These are phyloP conservation scores for Zaprionus kolodkinae DNA, from an alignment of 1,140 invertebrate species.

Conservation along the genomic window DNA sequence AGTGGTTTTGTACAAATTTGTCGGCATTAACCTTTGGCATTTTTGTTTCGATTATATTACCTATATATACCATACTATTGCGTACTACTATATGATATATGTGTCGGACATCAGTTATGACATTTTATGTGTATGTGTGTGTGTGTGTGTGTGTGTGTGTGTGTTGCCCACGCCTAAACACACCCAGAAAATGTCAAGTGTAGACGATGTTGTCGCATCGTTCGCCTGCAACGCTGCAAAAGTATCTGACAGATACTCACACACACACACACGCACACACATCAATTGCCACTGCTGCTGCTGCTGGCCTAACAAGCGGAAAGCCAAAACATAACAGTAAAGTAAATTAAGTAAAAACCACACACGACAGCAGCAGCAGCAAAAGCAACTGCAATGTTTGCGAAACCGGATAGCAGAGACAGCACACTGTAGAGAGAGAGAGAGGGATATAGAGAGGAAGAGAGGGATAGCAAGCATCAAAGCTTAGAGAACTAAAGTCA, in stretches of 20 bases:
- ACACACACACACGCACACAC: conserved; percentile 8
- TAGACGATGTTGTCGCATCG: conserved; percentile 26
- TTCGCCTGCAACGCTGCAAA: neutral
- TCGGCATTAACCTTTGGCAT: conserved; percentile 75
- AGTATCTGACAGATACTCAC: conserved; percentile 6
- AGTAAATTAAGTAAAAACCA: conserved; percentile 79
- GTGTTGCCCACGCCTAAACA: conserved; percentile 55
- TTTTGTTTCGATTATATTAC: conserved; percentile 29
- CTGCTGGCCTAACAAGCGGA: conserved; percentile 73
- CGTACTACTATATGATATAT: neutral
- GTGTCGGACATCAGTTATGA: conserved; percentile 63
- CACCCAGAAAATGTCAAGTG: conserved; percentile 71
- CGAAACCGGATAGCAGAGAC: conserved; percentile 60
- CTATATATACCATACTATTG: conserved; percentile 6
- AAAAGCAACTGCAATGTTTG: conserved; percentile 54
- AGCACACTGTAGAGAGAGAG: neutral
- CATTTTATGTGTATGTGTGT: conserved; percentile 37
- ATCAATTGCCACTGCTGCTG: neutral
- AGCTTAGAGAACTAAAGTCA: neutral
- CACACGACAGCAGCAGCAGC: conserved; percentile 42
- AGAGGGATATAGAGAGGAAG: too few relatives aligned
- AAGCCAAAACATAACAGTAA: conserved; percentile 80
- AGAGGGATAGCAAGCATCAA: neutral
- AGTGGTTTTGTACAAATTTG: conserved; percentile 44
- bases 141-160: conserved; percentile 13